These are phyloP conservation scores for Lagocephalus sceleratus DNA, from an alignment of 2,797 vertebrate genomes.

Conservation along the genomic window DNA sequence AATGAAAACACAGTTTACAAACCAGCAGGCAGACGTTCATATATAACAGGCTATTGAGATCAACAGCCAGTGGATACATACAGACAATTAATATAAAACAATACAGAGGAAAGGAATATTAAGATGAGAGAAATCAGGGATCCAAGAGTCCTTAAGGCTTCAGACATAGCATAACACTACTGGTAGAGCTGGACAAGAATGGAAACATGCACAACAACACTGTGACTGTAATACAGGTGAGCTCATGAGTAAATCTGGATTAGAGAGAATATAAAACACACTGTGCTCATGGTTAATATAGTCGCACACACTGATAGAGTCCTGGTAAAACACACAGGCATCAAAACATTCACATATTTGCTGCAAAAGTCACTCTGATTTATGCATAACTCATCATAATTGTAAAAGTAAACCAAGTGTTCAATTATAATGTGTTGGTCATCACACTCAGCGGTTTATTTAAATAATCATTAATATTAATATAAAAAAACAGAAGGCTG, in stretches of 20 bases:
- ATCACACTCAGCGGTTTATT: not conserved
- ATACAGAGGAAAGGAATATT: not conserved
- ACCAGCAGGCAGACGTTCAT: conserved; percentile 7
- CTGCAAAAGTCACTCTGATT: not conserved
- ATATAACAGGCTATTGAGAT: conserved; percentile 4
- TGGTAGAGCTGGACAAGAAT: not conserved
- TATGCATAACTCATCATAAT: not conserved
- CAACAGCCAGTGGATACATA: not conserved
- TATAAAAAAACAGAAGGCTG: not conserved
- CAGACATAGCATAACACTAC: not conserved
- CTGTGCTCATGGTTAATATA: not conserved
- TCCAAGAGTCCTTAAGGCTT: not conserved
- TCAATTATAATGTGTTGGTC: not conserved
- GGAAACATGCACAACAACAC: conserved; percentile 19
- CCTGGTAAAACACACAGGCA: not conserved
- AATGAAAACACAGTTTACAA: not conserved
- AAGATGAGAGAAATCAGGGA: not conserved
- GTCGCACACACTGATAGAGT: not conserved
- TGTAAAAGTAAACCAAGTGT: not conserved
- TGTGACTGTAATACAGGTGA: not conserved
- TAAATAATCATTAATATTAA: not conserved
- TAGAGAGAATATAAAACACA: not conserved
- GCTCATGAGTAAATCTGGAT: not conserved
- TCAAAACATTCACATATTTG: not conserved
- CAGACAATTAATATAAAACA: conserved; percentile 2